Conservation (phyloP, 2,888 invertebrate genomes). For the Ornithoptera alexandrae region DNA sequence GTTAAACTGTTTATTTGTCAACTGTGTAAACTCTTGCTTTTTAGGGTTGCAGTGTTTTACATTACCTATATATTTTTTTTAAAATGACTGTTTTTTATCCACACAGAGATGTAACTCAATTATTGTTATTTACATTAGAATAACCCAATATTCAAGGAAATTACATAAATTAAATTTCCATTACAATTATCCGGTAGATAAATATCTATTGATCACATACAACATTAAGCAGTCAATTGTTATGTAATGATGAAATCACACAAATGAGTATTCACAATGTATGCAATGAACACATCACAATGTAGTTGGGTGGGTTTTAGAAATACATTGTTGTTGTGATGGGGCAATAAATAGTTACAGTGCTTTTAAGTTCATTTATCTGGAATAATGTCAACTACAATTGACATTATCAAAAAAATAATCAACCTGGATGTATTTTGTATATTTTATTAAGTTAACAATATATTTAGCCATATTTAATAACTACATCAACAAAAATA, state of each 20-base stretch:
- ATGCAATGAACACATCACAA: constrained; percentile 13
- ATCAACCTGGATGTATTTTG: no score
- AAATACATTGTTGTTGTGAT: constrained; percentile 16
- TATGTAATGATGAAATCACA: constrained; percentile 10
- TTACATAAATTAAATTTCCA: not conserved
- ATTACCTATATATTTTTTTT: not conserved
- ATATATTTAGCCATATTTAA: no score
- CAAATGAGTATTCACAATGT: constrained; percentile 10
- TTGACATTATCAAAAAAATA: no score
- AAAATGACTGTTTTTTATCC: no score
- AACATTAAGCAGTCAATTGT: not conserved
- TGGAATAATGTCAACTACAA: no score
- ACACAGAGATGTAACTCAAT: no score
- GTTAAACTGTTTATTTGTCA: constrained; percentile 17
- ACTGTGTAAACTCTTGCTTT: not conserved
- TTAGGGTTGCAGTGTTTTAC: not conserved
- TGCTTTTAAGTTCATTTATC: not conserved
- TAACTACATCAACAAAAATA: no score
- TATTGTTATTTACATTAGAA: not conserved
- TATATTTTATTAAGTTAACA: no score
- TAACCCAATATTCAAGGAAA: not conserved
- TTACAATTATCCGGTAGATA: not conserved
- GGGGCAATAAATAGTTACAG: constrained; percentile 3
- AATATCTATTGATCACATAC: not conserved
- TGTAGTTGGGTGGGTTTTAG: constrained; percentile 9